phyloP scores from a whole-genome alignment of 2,888 invertebrate species.

The Nomada lathburiana region DNA sequence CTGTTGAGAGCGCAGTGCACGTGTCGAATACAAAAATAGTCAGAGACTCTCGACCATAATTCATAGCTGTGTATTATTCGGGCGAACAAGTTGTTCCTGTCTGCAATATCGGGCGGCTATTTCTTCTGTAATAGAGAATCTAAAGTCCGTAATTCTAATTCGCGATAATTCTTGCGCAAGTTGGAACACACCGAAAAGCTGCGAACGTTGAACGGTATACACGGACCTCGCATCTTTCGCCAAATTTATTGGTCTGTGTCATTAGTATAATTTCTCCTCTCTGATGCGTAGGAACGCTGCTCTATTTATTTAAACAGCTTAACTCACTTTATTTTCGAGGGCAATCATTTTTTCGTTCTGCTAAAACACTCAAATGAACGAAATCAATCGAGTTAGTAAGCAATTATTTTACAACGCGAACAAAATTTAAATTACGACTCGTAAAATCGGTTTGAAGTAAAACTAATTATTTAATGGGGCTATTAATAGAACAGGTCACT shows the following conservation, averaged over 20 bases:
- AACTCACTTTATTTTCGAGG: too few relatives aligned
- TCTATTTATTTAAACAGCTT: too few relatives aligned
- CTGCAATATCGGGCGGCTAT: constrained; percentile 3
- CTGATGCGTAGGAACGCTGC: too few relatives aligned
- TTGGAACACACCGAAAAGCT: constrained; percentile 30
- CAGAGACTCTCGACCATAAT: constrained; percentile 22
- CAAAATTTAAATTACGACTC: too few relatives aligned
- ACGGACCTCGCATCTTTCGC: constrained; percentile 48
- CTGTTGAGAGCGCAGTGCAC: constrained; percentile 29
- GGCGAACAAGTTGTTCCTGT: constrained; percentile 18
- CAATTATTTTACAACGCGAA: background rate
- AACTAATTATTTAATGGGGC: too few relatives aligned
- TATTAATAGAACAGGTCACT: too few relatives aligned
- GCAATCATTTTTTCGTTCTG: too few relatives aligned
- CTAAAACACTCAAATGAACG: too few relatives aligned
- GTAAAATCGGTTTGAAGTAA: too few relatives aligned
- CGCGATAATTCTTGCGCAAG: constrained; percentile 61
- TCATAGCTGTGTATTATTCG: constrained; percentile 40
- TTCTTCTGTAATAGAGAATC: constrained; percentile 3
- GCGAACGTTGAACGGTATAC: constrained; percentile 38
- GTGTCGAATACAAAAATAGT: constrained; percentile 43
- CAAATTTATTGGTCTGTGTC: constrained; percentile 56
- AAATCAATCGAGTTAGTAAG: background rate
- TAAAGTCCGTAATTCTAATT: constrained; percentile 38
- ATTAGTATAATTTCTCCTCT: constrained; percentile 22